phyloP scores from a whole-genome alignment of 2,797 vertebrate genomes.

The Triplophysa yarkandensis region DNA sequence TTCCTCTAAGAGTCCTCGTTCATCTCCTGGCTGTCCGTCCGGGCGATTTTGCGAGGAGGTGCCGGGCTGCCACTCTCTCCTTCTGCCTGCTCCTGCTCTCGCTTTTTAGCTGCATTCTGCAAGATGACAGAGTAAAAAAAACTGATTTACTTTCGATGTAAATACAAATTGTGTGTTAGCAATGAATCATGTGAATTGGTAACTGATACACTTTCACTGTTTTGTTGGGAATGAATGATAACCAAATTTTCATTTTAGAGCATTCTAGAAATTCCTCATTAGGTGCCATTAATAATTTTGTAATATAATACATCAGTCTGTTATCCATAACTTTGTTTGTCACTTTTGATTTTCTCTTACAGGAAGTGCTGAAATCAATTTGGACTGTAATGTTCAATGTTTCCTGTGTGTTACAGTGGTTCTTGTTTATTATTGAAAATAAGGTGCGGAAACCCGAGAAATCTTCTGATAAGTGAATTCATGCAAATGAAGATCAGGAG shows the following conservation, averaged over 20 bases:
- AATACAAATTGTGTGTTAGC: too few relatives aligned
- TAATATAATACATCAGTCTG: background rate
- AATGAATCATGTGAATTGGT: too few relatives aligned
- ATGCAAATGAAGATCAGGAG: too few relatives aligned
- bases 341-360: background rate
- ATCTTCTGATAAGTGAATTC: too few relatives aligned
- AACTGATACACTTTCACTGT: too few relatives aligned
- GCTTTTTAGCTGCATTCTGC: constrained; percentile 84
- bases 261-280: background rate
- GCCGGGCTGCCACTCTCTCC: constrained; percentile 78
- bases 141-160: background rate
- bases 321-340: background rate
- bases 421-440: too few relatives aligned
- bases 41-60: constrained; percentile 81
- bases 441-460: too few relatives aligned
- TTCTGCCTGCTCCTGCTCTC: constrained; percentile 82
- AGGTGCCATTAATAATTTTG: background rate
- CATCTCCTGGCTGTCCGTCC: constrained; percentile 86
- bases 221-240: too few relatives aligned
- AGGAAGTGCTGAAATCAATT: background rate
- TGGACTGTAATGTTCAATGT: too few relatives aligned
- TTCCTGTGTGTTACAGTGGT: too few relatives aligned
- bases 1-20: constrained; percentile 80
- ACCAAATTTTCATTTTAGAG: too few relatives aligned
- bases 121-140: constrained; percentile 39